A percentile compares a stretch with the other conserved stretches of the same genome.
Conservation (phyloP, 2,113 vertebrate genomes). For the Forbesichthys papilliferus region DNA sequence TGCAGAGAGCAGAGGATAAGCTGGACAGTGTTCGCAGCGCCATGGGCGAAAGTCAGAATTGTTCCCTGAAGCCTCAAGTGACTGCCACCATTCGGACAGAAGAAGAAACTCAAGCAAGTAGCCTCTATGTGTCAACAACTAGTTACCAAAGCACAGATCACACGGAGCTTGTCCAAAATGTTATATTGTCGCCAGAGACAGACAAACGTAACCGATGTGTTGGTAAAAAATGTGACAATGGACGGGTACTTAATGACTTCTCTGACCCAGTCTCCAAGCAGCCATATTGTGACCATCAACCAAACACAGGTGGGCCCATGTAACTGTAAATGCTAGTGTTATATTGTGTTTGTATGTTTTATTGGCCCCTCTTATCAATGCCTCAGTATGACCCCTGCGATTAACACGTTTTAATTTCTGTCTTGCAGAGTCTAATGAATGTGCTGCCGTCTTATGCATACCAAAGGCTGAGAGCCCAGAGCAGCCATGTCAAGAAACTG, state of each 20-base stretch:
- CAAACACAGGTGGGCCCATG: background rate
- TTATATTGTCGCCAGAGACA: constrained; percentile 9
- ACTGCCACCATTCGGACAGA: background rate
- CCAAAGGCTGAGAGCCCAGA: constrained; percentile 33
- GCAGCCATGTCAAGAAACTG: constrained; percentile 2
- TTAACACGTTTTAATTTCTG: background rate
- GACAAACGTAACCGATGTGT: constrained; percentile 19
- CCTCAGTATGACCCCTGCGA: background rate
- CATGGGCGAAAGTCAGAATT: background rate
- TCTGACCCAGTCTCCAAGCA: background rate
- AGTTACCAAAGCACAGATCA: background rate
- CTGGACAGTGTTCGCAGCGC: constrained; percentile 32
- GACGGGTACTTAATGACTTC: background rate
- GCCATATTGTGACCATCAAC: background rate
- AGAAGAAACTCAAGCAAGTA: no score
- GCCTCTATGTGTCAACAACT: background rate
- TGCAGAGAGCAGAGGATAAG: constrained; percentile 58
- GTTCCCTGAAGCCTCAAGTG: background rate
- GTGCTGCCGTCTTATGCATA: background rate
- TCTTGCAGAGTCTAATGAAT: constrained; percentile 34
- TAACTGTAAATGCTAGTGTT: background rate
- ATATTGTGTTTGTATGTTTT: no score
- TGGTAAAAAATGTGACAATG: constrained; percentile 51
- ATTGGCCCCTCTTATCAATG: background rate
- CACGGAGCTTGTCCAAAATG: background rate